These are phyloP conservation scores for Paguma larvata DNA, from an alignment of 2,797 vertebrate species.

Conservation along the genomic window DNA sequence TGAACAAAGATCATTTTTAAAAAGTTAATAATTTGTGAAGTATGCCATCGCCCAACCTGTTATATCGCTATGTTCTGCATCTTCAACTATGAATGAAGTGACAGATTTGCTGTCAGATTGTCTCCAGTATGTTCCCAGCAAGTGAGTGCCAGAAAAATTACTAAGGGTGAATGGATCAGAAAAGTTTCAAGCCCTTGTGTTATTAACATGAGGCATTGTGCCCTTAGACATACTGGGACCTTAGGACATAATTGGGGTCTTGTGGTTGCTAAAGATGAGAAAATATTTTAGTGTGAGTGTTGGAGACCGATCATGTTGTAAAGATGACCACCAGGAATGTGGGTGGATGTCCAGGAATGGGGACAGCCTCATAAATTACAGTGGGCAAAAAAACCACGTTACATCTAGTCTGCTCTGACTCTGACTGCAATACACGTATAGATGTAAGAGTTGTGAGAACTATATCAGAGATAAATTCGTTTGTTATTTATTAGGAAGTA, in stretches of 20 bases:
- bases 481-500: background rate
- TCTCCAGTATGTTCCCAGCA: background rate
- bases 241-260: background rate
- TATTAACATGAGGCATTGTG: background rate
- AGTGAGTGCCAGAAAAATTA: background rate
- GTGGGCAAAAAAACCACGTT: background rate
- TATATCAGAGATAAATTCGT: background rate
- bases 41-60: background rate
- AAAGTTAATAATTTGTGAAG: background rate
- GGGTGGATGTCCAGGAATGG: background rate
- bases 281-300: background rate
- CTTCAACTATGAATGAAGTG: background rate
- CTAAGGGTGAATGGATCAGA: background rate
- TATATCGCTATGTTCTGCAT: background rate
- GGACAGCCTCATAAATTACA: background rate
- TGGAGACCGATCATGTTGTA: background rate
- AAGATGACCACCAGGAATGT: background rate
- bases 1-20: background rate
- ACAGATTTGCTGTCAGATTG: background rate
- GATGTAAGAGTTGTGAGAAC: background rate
- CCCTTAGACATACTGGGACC: too few relatives aligned
- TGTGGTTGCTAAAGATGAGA: background rate
- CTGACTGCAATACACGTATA: background rate
- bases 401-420: background rate
- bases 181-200: background rate